A percentile compares a stretch with the other conserved stretches of the same genome.
Evolutionary conservation across 1,140 invertebrate genomes (phyloP).

Genomic region (Lucilia cuprina): DNA sequence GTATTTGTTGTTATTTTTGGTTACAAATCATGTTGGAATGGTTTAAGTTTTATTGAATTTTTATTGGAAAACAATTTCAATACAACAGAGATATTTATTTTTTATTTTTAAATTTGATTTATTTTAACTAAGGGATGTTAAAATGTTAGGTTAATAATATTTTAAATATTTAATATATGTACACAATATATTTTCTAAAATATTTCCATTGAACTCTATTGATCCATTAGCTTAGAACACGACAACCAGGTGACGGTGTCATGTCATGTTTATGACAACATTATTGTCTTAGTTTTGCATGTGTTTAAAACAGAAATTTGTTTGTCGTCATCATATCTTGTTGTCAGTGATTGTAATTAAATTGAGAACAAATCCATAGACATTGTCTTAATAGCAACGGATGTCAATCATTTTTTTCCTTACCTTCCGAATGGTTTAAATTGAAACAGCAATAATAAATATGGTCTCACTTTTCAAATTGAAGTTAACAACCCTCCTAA

Average conservation of each 20-base stretch:
- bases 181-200: background rate
- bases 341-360: slow-evolving; percentile 4
- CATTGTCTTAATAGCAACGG: background rate
- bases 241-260: slow-evolving; percentile 2
- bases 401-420: background rate
- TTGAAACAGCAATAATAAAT: background rate
- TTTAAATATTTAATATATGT: background rate
- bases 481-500: background rate
- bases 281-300: background rate
- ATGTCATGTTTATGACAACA: background rate
- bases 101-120: background rate
- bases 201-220: background rate
- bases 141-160: background rate
- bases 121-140: background rate
- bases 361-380: background rate
- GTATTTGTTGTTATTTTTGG: background rate
- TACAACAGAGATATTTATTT: too few species aligned
- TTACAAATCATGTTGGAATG: background rate
- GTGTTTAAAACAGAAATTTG: background rate
- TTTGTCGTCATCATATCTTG: background rate
- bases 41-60: slow-evolving; percentile 25
- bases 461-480: background rate
- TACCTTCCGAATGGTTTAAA: background rate
- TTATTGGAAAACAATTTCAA: slow-evolving; percentile 21
- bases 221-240: background rate